Conservation (phyloP, 2,113 vertebrate genomes). For the Pangasianodon gigas region DNA sequence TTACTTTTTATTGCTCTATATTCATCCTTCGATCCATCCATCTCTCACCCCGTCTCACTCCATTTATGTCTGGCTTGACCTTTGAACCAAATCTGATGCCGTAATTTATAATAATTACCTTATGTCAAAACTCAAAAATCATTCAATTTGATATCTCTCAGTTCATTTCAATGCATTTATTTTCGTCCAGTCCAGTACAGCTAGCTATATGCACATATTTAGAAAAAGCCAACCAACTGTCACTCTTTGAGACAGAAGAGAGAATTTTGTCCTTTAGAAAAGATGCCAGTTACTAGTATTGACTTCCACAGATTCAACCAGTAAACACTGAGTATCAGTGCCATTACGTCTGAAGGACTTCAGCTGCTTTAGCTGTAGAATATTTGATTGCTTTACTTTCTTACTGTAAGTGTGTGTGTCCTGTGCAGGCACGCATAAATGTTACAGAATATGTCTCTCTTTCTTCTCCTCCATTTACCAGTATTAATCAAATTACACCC, state of each 20-base stretch:
- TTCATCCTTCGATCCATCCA: background rate
- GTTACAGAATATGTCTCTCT: conserved; percentile 56
- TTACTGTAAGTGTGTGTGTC: background rate
- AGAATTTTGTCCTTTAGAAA: background rate
- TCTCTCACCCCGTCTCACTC: background rate
- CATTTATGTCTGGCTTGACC: background rate
- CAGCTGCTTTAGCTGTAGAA: background rate
- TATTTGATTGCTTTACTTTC: background rate
- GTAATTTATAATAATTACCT: conserved; percentile 9
- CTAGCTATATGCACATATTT: background rate
- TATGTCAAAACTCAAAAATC: background rate
- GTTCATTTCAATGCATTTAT: background rate
- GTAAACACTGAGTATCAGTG: background rate
- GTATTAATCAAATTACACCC: conserved; percentile 76
- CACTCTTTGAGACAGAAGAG: background rate
- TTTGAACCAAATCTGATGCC: conserved; percentile 14
- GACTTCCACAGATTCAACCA: background rate
- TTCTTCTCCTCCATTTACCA: conserved; percentile 64
- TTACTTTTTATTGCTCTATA: background rate
- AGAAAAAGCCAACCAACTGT: background rate
- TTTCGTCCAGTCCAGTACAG: background rate
- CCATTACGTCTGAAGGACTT: background rate
- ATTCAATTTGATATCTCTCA: no score
- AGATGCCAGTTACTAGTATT: background rate
- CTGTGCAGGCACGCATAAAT: background rate